Evolutionary conservation across 2,888 invertebrate genomes (phyloP).

Genomic region (Nomada ferruginata): DNA sequence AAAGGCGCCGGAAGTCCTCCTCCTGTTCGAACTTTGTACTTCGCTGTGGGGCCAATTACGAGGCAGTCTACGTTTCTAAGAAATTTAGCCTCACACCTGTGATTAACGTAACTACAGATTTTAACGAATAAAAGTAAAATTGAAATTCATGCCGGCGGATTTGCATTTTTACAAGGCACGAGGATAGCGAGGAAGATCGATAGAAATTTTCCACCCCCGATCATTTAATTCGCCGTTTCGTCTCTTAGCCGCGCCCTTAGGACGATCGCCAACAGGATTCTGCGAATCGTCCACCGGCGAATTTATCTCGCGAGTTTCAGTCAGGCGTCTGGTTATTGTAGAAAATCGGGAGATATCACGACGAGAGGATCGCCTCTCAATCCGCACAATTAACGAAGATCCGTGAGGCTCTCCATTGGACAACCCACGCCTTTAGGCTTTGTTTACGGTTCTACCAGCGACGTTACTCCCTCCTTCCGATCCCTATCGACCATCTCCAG

Average conservation of each 20-base stretch:
- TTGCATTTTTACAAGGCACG: neutral
- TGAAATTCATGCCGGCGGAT: too few relatives aligned
- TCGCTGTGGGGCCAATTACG: slow-evolving; percentile 23
- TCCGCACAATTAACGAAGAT: slow-evolving; percentile 79
- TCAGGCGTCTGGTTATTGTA: slow-evolving; percentile 60
- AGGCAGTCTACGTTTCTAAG: neutral
- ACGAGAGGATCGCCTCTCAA: slow-evolving; percentile 69
- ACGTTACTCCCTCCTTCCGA: slow-evolving; percentile 74
- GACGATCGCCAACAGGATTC: slow-evolving; percentile 6
- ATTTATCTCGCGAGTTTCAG: slow-evolving; percentile 50
- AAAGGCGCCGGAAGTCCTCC: slow-evolving; percentile 47
- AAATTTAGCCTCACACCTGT: too few relatives aligned
- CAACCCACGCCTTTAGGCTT: slow-evolving; percentile 78
- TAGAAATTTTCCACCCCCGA: neutral
- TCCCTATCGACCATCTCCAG: slow-evolving; percentile 72
- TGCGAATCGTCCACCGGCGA: slow-evolving; percentile 39
- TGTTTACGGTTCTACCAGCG: slow-evolving; percentile 76
- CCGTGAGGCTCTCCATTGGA: slow-evolving; percentile 69
- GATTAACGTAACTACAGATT: too few relatives aligned
- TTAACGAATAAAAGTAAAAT: too few relatives aligned
- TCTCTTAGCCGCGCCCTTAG: neutral
- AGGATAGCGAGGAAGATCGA: neutral
- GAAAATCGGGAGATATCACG: slow-evolving; percentile 71
- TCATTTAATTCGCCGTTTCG: neutral
- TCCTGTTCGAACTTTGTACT: slow-evolving; percentile 3